These are phyloP conservation scores for Microctenopoma lineatum DNA, from an alignment of 2,797 vertebrate species.

Conservation along the genomic window DNA sequence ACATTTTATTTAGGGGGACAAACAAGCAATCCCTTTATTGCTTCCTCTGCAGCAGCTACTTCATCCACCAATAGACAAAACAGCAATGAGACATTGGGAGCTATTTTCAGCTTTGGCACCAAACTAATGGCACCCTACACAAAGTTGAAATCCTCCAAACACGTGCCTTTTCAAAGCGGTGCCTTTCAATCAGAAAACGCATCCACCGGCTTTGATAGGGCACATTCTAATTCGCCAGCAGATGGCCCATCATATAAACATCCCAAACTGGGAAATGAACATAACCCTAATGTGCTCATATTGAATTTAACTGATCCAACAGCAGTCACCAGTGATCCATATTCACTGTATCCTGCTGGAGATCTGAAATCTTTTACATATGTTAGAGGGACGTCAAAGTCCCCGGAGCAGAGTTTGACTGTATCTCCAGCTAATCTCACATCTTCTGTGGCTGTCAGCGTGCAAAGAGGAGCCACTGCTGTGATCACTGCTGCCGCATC, in stretches of 20 bases:
- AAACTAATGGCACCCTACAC: constrained; percentile 59
- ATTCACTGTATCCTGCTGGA: constrained; percentile 44
- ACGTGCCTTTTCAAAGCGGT: constrained; percentile 48
- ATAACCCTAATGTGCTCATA: constrained; percentile 34
- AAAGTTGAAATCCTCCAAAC: constrained; percentile 63
- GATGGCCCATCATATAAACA: constrained; percentile 53
- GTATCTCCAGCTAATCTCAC: constrained; percentile 41
- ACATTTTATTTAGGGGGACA: constrained; percentile 51
- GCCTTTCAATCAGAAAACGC: constrained; percentile 58
- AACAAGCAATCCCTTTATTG: constrained; percentile 27
- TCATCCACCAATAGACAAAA: constrained; percentile 44
- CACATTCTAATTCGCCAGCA: constrained; percentile 56
- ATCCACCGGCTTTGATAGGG: constrained; percentile 53
- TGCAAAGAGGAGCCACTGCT: constrained; percentile 13
- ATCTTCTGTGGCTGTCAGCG: constrained; percentile 34
- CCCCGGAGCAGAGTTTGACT: constrained; percentile 34
- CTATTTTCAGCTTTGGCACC: constrained; percentile 73
- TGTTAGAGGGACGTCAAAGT: constrained; percentile 29
- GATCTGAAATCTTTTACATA: constrained; percentile 37
- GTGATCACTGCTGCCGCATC: constrained; percentile 42
- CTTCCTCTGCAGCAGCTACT: constrained; percentile 39
- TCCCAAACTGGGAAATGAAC: constrained; percentile 47
- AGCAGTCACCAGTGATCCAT: constrained; percentile 23
- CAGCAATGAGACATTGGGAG: constrained; percentile 42
- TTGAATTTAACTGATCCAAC: constrained; percentile 44